Conservation (phyloP, 2,113 vertebrate genomes). For the Petaurus breviceps region DNA sequence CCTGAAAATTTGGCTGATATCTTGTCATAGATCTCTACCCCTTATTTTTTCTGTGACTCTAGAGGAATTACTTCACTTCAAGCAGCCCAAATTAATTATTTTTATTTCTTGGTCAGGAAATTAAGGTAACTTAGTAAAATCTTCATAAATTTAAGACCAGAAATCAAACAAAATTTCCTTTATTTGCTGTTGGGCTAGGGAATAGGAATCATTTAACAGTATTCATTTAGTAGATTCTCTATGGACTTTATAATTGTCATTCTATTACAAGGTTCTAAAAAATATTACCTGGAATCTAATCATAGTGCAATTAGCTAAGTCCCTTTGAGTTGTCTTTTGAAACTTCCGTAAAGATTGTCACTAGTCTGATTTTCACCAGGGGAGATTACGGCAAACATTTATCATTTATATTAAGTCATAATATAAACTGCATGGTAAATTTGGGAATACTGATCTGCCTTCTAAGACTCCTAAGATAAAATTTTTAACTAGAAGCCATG, state of each 20-base stretch:
- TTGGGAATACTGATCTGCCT: conserved; percentile 13
- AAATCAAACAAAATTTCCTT: conserved; percentile 55
- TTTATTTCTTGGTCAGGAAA: conserved; percentile 36
- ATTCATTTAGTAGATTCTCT: conserved; percentile 38
- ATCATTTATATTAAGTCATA: conserved; percentile 25
- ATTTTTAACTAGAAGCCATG: neutral
- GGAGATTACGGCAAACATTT: conserved; percentile 10
- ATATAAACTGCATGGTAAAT: conserved; percentile 1
- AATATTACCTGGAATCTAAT: conserved; percentile 38
- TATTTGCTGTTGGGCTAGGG: conserved; percentile 56
- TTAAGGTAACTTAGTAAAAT: conserved; percentile 46
- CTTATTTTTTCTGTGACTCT: conserved; percentile 47
- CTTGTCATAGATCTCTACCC: conserved; percentile 30
- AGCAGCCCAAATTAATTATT: conserved; percentile 47
- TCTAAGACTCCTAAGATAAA: conserved; percentile 26
- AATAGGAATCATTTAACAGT: conserved; percentile 65
- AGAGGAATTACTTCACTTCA: conserved; percentile 43
- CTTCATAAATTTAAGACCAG: conserved; percentile 26
- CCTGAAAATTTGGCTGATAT: neutral
- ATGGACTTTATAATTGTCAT: conserved; percentile 42
- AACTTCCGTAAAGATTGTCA: conserved; percentile 51
- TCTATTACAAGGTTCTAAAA: conserved; percentile 25
- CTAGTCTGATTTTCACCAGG: conserved; percentile 30
- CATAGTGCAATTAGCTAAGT: conserved; percentile 30
- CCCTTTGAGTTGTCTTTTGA: conserved; percentile 23